Evolutionary conservation across 2,888 invertebrate species (phyloP), one percentile per base, ranked within the genome.

Genomic region (Ischnus inquisitorius): DNA sequence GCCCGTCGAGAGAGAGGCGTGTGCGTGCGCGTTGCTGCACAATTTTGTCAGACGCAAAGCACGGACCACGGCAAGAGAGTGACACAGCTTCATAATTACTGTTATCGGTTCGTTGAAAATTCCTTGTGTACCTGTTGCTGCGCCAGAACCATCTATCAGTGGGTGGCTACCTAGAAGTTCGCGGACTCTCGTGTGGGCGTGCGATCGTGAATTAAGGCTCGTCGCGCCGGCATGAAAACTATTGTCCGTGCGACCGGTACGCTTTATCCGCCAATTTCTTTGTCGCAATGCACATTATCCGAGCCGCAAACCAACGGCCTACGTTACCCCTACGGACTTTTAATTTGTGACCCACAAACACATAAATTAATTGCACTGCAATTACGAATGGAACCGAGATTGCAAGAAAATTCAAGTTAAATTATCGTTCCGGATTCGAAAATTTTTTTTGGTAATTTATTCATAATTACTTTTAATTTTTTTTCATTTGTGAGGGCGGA

Each of bases 81-180:
- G 92, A 92, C 92, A 91, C 91, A 90, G 74, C 78, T 34, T 78
- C 69, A 54, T 90, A 93, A 92, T 93, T 91, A 92, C 91, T 90
- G 89, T 92, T 92, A 92, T 93, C 92, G 90, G 88, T 88, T 88
- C 86, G 86, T 87, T 82, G 78, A 76, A 85, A 85, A 87, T 88
- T 82, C 79, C 82, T 54, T 67, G 28, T 82, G 87, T 89, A 91
- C 90, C 91, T 91, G 90, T 91, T 91, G 90, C 90, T 90, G 89
- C 88, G 90, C 88, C 85, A 86, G 79, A 88, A 87, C 86, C 87
- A 89, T 89, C 84, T 87, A 88, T 88, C 87, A 79, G 79, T 83
- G 83, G 76, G 85, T 83, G 84, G 79, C 77, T 84, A 80, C 72
- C 54, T 82, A 80, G 75, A 82, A 82, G 57, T 72, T 71, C 54